Percentiles rank a stretch among this genome's conserved stretches.
Evolutionary conservation across 2,113 vertebrate genomes (phyloP).

Genomic region (Gnathonemus echidnorhynchus): DNA sequence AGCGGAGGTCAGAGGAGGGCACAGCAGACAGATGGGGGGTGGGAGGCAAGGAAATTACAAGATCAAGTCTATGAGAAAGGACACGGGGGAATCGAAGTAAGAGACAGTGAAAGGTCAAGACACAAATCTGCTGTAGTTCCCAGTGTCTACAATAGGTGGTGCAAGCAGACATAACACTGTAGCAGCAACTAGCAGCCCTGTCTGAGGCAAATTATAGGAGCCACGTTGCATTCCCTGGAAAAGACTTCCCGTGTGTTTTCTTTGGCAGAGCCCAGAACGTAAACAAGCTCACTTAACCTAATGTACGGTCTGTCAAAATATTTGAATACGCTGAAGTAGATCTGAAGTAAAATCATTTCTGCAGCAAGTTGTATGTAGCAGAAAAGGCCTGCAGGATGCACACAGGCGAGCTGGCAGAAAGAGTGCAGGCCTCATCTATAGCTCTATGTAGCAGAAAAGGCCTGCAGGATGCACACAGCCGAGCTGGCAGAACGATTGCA

Average conservation of each 20-base stretch:
- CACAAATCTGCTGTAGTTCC: neutral
- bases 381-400: neutral
- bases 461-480: neutral
- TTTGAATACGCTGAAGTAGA: slow-evolving; percentile 14
- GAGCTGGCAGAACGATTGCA: neutral
- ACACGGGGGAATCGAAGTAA: neutral
- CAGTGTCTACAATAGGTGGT: neutral
- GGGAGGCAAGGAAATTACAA: neutral
- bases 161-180: neutral
- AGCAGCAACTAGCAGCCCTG: slow-evolving; percentile 6
- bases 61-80: neutral
- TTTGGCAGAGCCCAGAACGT: slow-evolving; percentile 11
- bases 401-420: neutral
- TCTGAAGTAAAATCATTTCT: slow-evolving; percentile 21
- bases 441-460: neutral
- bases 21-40: neutral
- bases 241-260: slow-evolving; percentile 13
- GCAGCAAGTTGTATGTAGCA: neutral
- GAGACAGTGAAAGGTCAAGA: too few relatives aligned
- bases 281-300: slow-evolving; percentile 24
- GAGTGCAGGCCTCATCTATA: too few relatives aligned
- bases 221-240: slow-evolving; percentile 21
- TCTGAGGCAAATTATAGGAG: slow-evolving; percentile 12
- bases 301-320: slow-evolving; percentile 24
- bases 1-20: neutral